Evolutionary conservation across 2,888 invertebrate genomes (phyloP), one percentile per base, ranked within the genome.

Genomic region (Cosmorhoe ocellata): DNA sequence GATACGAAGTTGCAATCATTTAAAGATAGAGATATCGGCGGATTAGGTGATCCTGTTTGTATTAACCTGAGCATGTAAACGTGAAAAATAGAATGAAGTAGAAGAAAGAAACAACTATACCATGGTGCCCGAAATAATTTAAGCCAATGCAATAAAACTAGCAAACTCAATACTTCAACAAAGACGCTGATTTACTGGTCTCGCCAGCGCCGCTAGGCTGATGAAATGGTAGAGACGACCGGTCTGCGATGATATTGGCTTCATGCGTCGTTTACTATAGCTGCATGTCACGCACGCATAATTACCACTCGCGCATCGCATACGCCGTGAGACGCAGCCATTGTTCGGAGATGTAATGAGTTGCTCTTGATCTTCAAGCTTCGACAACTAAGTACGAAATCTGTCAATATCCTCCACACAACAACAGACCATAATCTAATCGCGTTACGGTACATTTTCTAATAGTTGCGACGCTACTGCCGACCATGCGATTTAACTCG

Each of bases 211-310:
- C 28, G 37, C 44, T 30, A 22, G 10, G 18, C 36, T 50, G 18
- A 48, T 42, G 40, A 42, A 43, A 50, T 39, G 22, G 40, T 24
- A 7, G 24, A 55, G 48, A 40, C 56, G 51, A 49, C 46, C 49
- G 49, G 53, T 54, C 56, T 59, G 28, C 48, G 43, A 42, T 41
- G 30, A 39, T 46, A 46, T 22, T 40, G 28, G 50, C 59, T 57
- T 57, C 59, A 57, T 55, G 59, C 57, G 57, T 59, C 50, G 59
- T 48, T 57, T 45, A 47, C 42, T 45, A 44, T 47, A 38, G 37
- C 49, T 52, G 51, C 56, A 48, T 57, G 59, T 52, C 57, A 51
- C 50, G 56, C 57, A 51, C 49, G 49, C 52, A 43, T 57, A 55
- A 59, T 59, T 57, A 57, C 49, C 12, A 38, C 14, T 38, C 49